Base-by-base conservation (phyloP, 2,797 vertebrate species). In the Semaprochilodus insignis region DNA sequence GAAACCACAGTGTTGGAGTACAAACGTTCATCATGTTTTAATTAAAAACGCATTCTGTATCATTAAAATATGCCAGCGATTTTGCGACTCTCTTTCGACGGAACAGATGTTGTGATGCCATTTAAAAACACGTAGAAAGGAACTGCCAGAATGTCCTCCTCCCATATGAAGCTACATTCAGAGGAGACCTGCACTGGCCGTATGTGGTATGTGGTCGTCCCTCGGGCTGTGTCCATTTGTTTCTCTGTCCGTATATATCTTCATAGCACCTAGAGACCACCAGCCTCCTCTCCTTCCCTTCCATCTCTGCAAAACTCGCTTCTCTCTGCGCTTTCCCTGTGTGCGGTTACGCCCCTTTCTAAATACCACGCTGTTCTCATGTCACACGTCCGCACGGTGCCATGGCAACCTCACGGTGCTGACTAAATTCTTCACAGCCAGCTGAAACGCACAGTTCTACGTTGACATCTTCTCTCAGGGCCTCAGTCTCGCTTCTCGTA, bases 1-100 rank as follows among this genome's bases (percentile, higher is more conserved):
- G 52, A 83, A 72, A 79, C 44, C 31, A 55, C 60, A 81, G 51
- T 34, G 21, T 2, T 90, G 60, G 76, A 90, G 91, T 92, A 93
- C 81, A 94, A 93, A 94, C 87, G 89, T 90, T 87, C 81, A 90
- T 87, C 80, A 82, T 86, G 77, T 87, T 93, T 94, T 93, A 93
- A 91, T 95, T 93, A 93, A 92, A 95, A 95, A 95, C 19, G 16
- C 90, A 91, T 91, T 92, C 86, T 91, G 88, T 91, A 89, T 93
- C 93, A 93, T 92, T 91, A 94, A 95, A 95, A 94, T 94, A 94
- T 90, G 91, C 89, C 92, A 91, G 87, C 91, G 85, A 91, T 91
- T 89, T 91, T 86, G 87, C 88, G 83, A 80, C 88, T 88, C 85
- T 85, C 82, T 84, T 67, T 85, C 85, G 19, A 72, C 77, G 84